Percentiles rank a stretch among this genome's conserved stretches.
Conservation (phyloP, 2,113 vertebrate genomes). For the Austrofundulus limnaeus region DNA sequence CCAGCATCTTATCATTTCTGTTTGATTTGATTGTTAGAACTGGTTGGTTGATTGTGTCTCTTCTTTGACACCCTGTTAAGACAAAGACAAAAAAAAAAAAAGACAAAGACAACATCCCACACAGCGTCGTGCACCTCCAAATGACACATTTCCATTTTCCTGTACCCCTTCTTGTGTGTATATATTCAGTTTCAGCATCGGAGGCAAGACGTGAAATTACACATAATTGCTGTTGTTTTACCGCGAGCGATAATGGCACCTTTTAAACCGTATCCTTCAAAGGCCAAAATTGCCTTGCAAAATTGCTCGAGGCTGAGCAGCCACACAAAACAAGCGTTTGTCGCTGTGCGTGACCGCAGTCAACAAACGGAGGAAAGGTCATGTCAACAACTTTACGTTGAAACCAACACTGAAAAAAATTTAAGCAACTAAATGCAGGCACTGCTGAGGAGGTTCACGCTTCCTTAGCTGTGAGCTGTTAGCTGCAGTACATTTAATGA, state of each 20-base stretch:
- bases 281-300: slow-evolving; percentile 70
- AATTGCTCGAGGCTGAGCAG: slow-evolving; percentile 60
- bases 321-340: slow-evolving; percentile 16
- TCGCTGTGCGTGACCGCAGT: slow-evolving; percentile 11
- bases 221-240: slow-evolving; percentile 69
- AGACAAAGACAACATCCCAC: slow-evolving; percentile 10
- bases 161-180: slow-evolving; percentile 30
- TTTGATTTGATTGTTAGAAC: background rate
- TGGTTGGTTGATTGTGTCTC: background rate
- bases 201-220: slow-evolving; percentile 64
- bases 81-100: too few relatives aligned
- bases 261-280: slow-evolving; percentile 59
- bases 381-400: background rate
- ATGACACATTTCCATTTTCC: slow-evolving; percentile 34
- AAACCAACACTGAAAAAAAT: background rate
- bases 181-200: slow-evolving; percentile 57
- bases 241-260: slow-evolving; percentile 66
- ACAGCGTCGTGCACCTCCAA: slow-evolving; percentile 12
- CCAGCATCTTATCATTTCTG: background rate
- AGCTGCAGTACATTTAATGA: too few relatives aligned
- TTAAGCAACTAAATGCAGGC: too few relatives aligned
- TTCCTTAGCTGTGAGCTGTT: too few relatives aligned
- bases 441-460: too few relatives aligned
- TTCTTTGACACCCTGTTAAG: slow-evolving; percentile 11
- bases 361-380: slow-evolving; percentile 11